Evolutionary conservation across 2,888 invertebrate species (phyloP).

Genomic region (Diploptera punctata): DNA sequence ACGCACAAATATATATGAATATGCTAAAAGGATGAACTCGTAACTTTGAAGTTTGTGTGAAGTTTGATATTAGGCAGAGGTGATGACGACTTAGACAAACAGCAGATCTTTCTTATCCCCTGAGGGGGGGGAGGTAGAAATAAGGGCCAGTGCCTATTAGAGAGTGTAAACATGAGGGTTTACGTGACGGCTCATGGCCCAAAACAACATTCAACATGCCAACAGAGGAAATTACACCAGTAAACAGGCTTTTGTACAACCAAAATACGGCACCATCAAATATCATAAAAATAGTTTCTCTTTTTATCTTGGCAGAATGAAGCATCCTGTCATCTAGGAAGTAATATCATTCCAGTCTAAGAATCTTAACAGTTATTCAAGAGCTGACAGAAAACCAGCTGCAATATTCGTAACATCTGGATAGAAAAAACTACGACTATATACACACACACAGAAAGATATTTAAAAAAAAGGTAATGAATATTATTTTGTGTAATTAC

Average conservation of each 20-base stretch:
- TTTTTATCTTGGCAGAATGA: neutral
- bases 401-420: too few species aligned
- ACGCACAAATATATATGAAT: neutral
- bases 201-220: constrained; percentile 29
- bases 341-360: neutral
- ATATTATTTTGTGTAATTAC: too few species aligned
- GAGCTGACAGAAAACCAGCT: too few species aligned
- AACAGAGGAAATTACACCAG: constrained; percentile 11
- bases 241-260: constrained; percentile 9
- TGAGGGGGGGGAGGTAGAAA: constrained; percentile 1
- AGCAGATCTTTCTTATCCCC: neutral
- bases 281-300: neutral
- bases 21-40: neutral
- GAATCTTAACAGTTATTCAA: too few species aligned
- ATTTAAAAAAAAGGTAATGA: too few species aligned
- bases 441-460: too few species aligned
- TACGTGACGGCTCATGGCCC: constrained; percentile 31
- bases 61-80: constrained; percentile 13
- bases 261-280: neutral
- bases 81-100: neutral
- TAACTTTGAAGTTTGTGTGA: neutral
- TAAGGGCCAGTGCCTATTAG: constrained; percentile 20
- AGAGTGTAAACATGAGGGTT: constrained; percentile 37
- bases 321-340: neutral
- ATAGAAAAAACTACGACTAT: too few species aligned